phyloP scores from a whole-genome alignment of 2,113 vertebrate species.

The Narcine bancroftii region DNA sequence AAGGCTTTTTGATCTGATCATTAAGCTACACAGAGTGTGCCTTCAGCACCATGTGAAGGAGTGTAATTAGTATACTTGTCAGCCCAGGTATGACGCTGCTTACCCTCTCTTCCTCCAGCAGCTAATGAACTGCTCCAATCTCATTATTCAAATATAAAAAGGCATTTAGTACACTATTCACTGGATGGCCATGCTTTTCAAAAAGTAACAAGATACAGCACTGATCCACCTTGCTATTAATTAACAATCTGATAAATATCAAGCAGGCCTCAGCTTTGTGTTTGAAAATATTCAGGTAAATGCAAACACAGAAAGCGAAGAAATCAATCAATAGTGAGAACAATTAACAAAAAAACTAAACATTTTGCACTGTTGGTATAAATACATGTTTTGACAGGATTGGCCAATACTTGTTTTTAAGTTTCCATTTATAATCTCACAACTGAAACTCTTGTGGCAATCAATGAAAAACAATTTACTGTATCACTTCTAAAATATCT shows the following conservation, averaged over 20 bases:
- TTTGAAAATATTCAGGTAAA: background rate
- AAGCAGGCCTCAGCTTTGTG: background rate
- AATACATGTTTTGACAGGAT: background rate
- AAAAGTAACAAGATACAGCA: constrained; percentile 61
- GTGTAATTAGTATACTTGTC: constrained; percentile 99
- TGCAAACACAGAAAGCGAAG: constrained; percentile 24
- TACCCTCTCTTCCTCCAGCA: constrained; percentile 67
- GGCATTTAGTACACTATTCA: constrained; percentile 69
- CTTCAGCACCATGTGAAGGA: constrained; percentile 83
- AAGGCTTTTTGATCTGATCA: constrained; percentile 78
- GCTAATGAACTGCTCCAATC: constrained; percentile 77
- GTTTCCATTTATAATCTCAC: background rate
- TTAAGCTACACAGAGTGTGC: constrained; percentile 80
- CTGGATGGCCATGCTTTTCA: constrained; percentile 60
- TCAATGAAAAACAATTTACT: background rate
- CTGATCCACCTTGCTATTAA: constrained; percentile 62
- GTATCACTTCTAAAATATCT: background rate
- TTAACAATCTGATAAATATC: constrained; percentile 42
- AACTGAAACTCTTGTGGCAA: background rate
- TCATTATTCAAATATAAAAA: constrained; percentile 82
- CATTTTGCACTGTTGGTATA: background rate
- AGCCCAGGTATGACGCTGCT: constrained; percentile 85
- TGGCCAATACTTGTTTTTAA: background rate
- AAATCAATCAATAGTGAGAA: background rate
- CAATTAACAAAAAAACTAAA: background rate